Percentiles rank a stretch among this genome's conserved stretches.
Conservation (phyloP, 2,113 vertebrate genomes). For the Atrichornis clamosus region DNA sequence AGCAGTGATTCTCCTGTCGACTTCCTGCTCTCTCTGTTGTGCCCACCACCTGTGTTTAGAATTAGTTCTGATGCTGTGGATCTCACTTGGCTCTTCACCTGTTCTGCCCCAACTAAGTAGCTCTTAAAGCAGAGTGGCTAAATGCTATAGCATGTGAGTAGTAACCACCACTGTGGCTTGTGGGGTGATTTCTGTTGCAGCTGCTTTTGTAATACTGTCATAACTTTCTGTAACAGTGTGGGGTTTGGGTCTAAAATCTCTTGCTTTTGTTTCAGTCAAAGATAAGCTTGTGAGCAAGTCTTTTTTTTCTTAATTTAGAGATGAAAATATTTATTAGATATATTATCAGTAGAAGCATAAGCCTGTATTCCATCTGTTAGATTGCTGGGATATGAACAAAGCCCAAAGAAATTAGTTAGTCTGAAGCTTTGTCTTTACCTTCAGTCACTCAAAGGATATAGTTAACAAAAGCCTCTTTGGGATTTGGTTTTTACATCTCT, state of each 20-base stretch:
- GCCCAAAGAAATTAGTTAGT: neutral
- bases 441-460: neutral
- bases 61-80: constrained; percentile 65
- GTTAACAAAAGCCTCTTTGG: neutral
- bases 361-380: neutral
- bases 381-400: neutral
- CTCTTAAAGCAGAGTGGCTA: neutral
- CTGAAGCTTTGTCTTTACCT: neutral
- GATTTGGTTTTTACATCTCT: neutral
- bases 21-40: constrained; percentile 70
- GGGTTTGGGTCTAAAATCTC: neutral
- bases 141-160: neutral
- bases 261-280: neutral
- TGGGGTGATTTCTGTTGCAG: neutral
- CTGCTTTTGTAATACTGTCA: neutral
- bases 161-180: neutral
- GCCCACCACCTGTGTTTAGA: constrained; percentile 78
- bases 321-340: neutral
- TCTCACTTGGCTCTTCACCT: constrained; percentile 70
- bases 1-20: constrained; percentile 74
- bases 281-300: neutral
- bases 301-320: neutral
- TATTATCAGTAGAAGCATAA: neutral
- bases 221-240: neutral
- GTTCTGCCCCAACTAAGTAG: constrained; percentile 21